phyloP scores from a whole-genome alignment of 2,888 invertebrate species.

The Conops quadrifasciatus region DNA sequence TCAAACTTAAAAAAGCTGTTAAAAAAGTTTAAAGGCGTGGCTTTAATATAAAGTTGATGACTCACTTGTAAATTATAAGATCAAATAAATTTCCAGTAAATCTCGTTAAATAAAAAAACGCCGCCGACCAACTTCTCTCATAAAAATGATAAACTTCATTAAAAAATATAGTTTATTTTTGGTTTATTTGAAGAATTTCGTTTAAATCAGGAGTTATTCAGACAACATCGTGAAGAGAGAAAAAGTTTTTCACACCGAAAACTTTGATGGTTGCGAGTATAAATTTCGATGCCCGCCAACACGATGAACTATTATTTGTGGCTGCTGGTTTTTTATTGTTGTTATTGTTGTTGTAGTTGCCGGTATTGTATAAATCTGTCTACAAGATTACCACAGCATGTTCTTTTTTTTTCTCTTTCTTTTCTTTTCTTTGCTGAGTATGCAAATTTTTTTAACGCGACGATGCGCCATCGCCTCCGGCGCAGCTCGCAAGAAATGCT shows the following conservation, averaged over 20 bases:
- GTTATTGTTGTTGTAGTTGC: conserved; percentile 8
- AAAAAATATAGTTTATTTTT: too few relatives aligned
- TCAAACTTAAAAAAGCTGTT: too few relatives aligned
- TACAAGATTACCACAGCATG: conserved; percentile 3
- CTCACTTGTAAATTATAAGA: too few relatives aligned
- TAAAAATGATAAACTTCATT: too few relatives aligned
- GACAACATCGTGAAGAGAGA: too few relatives aligned
- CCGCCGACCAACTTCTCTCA: too few relatives aligned
- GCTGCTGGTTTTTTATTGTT: background rate
- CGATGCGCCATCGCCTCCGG: background rate
- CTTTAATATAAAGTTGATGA: too few relatives aligned
- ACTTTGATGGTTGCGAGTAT: background rate
- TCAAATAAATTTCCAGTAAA: too few relatives aligned
- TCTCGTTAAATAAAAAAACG: too few relatives aligned
- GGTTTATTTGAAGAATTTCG: too few relatives aligned
- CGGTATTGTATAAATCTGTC: conserved; percentile 7
- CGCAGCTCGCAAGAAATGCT: background rate
- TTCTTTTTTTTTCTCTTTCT: background rate
- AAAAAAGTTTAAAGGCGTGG: too few relatives aligned
- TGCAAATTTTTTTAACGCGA: conserved; percentile 8
- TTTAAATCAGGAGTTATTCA: too few relatives aligned
- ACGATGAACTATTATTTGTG: background rate
- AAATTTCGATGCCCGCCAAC: conserved; percentile 8
- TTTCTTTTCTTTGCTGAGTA: background rate
- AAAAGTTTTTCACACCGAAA: background rate